Percentiles rank a stretch among this genome's conserved stretches.
Evolutionary conservation across 1,140 invertebrate species (phyloP).

Genomic region (Macrobrachium rosenbergii): DNA sequence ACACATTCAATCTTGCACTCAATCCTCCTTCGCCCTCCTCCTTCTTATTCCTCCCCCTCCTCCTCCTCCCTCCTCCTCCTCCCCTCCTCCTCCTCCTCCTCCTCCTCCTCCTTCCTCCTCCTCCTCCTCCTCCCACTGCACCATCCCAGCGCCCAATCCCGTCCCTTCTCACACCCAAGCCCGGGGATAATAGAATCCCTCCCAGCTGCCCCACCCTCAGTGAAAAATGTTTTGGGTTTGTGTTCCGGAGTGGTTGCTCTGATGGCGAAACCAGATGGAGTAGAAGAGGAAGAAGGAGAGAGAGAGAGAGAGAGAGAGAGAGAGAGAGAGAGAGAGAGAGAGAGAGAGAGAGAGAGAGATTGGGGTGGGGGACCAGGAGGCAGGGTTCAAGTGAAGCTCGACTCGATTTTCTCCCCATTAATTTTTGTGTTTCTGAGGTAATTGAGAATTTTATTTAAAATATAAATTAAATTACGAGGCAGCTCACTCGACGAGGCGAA

Average conservation of each 20-base stretch:
- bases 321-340: neutral
- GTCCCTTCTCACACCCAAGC: neutral
- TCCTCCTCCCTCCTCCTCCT: neutral
- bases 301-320: slow-evolving; percentile 3
- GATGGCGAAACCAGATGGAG: slow-evolving; percentile 21
- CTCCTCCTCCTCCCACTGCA: neutral
- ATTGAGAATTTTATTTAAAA: no score
- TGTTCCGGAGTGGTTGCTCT: neutral
- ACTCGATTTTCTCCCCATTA: no score
- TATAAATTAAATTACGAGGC: no score
- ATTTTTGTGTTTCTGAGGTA: no score
- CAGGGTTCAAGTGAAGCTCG: no score
- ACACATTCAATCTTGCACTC: neutral
- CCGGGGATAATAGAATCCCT: no score
- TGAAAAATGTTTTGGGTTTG: neutral
- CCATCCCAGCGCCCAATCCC: neutral
- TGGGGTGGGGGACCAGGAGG: no score
- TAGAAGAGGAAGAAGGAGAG: neutral
- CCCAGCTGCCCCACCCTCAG: no score
- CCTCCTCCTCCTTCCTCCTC: neutral
- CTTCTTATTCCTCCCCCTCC: no score
- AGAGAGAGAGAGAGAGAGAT: no score
- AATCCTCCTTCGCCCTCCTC: neutral
- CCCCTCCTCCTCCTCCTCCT: no score
- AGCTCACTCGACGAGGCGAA: no score